Base-by-base conservation (phyloP, 2,888 invertebrate genomes). In the Parnassius mnemosyne region DNA sequence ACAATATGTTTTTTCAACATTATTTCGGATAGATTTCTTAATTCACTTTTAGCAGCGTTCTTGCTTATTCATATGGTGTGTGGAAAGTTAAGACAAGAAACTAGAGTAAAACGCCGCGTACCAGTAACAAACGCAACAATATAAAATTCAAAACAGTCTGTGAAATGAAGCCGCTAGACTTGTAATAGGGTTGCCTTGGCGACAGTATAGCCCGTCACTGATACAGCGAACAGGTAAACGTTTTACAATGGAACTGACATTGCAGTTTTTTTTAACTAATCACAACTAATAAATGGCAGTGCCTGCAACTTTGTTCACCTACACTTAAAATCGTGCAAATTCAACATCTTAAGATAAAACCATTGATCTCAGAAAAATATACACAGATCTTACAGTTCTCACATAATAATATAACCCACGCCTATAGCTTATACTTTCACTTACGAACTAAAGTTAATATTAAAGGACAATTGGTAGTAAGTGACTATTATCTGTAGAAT, bases 51-150 rank as follows among this genome's bases (percentile, higher is more conserved):
- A 54, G 62, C 58, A 53, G 50, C 58, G 62, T 58, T 58, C 62
- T 63, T 63, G 58, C 58, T 54, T 46, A 63, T 63, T 58, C 58
- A 63, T 63, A 63, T 63, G 51, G 58, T 54, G 58, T 63, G 62
- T 63, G 62, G 62, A 63, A 63, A 63, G 62, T 58, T 63, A 58
- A 63, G 62, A 58, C 54, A 51, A 58, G 62, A 63, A 63, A 63
- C 62, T 63, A 58, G 58, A 63, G 62, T 63, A 63, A 63, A 50
- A 54, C 54, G 58, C 53, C 54, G 43, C 62, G 53, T n/a, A n/a
- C n/a, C 54, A 57, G 57, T 54, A 44, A 62, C 57, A 34, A 57
- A 57, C 57, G 62, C 62, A 54, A 58, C 62, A 63, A 54, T 43
- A 55, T 62, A 58, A 63, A 58, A 63, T 63, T 63, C 62, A 63